These are phyloP conservation scores for Rhegmatorhina hoffmannsi DNA, from an alignment of 2,113 vertebrate species.

Conservation along the genomic window DNA sequence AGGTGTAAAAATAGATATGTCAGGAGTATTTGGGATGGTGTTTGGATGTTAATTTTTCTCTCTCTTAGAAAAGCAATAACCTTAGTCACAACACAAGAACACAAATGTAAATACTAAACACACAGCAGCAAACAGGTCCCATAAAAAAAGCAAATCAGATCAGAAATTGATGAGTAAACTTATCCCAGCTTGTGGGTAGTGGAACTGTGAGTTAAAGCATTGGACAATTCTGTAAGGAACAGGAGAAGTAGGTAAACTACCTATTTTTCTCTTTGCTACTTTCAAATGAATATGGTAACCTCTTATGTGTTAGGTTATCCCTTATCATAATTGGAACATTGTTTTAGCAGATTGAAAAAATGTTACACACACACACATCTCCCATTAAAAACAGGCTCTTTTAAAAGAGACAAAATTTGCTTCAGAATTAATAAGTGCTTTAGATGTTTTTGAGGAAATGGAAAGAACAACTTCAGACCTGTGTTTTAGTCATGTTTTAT, in stretches of 20 bases:
- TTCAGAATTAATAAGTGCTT: background rate
- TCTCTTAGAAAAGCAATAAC: background rate
- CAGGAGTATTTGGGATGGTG: background rate
- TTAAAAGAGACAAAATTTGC: background rate
- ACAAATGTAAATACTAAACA: background rate
- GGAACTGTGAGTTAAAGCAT: background rate
- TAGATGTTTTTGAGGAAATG: background rate
- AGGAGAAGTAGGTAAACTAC: background rate
- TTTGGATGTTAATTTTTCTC: background rate
- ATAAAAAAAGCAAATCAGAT: background rate
- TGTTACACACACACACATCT: background rate
- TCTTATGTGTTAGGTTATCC: background rate
- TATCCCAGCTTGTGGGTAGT: background rate
- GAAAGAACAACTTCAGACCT: background rate
- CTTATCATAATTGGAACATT: background rate
- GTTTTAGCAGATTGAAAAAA: background rate
- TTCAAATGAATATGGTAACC: background rate
- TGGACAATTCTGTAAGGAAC: background rate
- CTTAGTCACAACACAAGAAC: background rate
- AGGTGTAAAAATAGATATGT: background rate
- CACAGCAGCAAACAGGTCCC: background rate
- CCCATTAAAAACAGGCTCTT: background rate
- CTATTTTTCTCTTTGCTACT: background rate
- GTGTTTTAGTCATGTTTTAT: background rate
- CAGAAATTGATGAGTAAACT: background rate